Evolutionary conservation across 2,113 vertebrate genomes (phyloP).

Genomic region (Chaetops frenatus): DNA sequence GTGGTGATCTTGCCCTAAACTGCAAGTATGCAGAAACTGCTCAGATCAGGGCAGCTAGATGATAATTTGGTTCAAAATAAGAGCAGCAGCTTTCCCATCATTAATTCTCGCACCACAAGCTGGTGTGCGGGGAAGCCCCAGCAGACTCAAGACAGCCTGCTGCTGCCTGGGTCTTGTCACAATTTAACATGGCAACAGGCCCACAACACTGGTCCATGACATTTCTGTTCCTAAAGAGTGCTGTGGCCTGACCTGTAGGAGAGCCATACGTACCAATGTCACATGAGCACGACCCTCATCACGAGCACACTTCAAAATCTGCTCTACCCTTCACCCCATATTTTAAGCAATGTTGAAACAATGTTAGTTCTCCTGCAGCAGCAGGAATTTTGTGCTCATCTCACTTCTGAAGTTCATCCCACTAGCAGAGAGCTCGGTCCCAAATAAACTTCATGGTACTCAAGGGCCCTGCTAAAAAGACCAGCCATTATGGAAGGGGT

Average conservation of each 20-base stretch:
- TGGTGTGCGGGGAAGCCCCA: background rate
- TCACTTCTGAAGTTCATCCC: background rate
- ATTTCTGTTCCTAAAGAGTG: background rate
- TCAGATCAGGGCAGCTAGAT: background rate
- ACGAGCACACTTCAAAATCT: background rate
- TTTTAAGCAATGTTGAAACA: background rate
- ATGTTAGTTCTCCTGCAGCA: background rate
- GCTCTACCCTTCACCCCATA: background rate
- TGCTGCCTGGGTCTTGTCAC: background rate
- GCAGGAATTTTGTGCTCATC: background rate
- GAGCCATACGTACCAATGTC: background rate
- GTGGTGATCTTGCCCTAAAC: background rate
- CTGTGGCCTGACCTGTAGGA: background rate
- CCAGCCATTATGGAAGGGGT: background rate
- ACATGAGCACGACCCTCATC: background rate
- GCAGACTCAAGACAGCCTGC: background rate
- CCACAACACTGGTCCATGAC: background rate
- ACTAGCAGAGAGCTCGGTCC: background rate
- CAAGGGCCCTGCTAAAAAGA: background rate
- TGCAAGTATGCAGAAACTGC: background rate
- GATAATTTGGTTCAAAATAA: background rate
- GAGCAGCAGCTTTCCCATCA: background rate
- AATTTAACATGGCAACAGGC: rapidly evolving
- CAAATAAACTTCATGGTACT: background rate
- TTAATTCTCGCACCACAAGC: background rate